phyloP scores from a whole-genome alignment of 2,888 invertebrate species.

The Thecocarcelia acutangulata region DNA sequence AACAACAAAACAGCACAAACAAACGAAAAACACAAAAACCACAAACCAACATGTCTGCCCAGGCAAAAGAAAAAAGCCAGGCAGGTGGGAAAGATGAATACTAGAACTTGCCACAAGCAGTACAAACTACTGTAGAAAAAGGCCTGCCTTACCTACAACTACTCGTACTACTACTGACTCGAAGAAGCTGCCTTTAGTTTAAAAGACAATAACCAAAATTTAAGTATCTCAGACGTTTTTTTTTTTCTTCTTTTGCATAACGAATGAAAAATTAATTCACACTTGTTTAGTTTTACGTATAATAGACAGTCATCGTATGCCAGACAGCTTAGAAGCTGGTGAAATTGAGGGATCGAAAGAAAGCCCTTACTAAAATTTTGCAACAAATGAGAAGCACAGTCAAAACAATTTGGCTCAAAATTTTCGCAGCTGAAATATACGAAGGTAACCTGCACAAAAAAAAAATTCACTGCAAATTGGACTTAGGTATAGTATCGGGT shows the following conservation, averaged over 20 bases:
- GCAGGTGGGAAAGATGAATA: slow-evolving; percentile 20
- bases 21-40: not conserved
- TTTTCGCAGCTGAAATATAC: no score
- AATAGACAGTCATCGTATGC: slow-evolving; percentile 41
- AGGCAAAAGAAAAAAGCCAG: not conserved
- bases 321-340: no score
- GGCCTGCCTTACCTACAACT: slow-evolving; percentile 33
- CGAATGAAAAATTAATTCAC: slow-evolving; percentile 75
- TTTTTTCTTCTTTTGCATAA: slow-evolving; percentile 48
- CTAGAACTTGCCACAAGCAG: slow-evolving; percentile 58
- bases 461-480: no score
- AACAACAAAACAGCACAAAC: slow-evolving; percentile 47
- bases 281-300: slow-evolving; percentile 72
- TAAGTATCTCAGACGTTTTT: slow-evolving; percentile 55
- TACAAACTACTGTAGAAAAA: slow-evolving; percentile 11
- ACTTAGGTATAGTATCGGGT: no score
- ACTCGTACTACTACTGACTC: slow-evolving; percentile 35
- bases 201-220: slow-evolving; percentile 27
- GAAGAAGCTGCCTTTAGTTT: slow-evolving; percentile 45
- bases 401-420: no score
- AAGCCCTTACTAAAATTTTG: no score
- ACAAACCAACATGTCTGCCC: slow-evolving; percentile 1
- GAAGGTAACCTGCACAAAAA: no score
- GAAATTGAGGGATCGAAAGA: not conserved
- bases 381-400: no score